A percentile compares a stretch with the other conserved stretches of the same genome.
Conservation (phyloP, 2,797 vertebrate genomes). For the Diceros bicornis region DNA sequence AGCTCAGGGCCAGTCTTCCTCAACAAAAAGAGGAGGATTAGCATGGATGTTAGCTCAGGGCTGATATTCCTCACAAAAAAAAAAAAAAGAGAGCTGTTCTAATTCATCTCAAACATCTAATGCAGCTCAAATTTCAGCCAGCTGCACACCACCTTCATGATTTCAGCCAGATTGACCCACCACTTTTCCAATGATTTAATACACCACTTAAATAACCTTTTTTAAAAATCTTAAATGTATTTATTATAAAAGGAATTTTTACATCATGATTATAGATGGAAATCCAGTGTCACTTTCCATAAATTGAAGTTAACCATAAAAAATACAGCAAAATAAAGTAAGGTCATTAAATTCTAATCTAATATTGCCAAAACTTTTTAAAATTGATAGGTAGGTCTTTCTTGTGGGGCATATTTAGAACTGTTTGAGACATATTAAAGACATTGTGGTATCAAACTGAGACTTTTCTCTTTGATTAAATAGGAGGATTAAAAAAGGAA, state of each 20-base stretch:
- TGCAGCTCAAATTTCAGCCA: not conserved
- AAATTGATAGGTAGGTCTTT: conserved; percentile 7
- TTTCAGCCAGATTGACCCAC: not conserved
- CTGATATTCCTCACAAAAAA: too few species aligned
- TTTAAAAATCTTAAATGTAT: not conserved
- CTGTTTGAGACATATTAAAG: not conserved
- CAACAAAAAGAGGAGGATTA: too few species aligned
- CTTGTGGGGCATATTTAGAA: not conserved
- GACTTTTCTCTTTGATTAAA: not conserved
- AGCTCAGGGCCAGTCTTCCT: too few species aligned
- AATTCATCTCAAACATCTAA: not conserved
- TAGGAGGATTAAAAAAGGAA: not conserved
- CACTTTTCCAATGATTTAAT: not conserved
- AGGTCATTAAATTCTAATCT: conserved; percentile 35
- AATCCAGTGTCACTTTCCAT: conserved; percentile 17
- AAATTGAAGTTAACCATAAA: conserved; percentile 49
- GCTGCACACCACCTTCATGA: not conserved
- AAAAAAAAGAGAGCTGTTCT: not conserved
- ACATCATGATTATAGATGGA: not conserved
- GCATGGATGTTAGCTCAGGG: too few species aligned
- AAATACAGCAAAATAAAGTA: conserved; percentile 5
- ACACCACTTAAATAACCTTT: not conserved
- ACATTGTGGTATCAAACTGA: not conserved
- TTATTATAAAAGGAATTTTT: not conserved
- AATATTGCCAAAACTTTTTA: not conserved